Conservation (phyloP, 1,140 invertebrate genomes). For the Theocolax elegans region DNA sequence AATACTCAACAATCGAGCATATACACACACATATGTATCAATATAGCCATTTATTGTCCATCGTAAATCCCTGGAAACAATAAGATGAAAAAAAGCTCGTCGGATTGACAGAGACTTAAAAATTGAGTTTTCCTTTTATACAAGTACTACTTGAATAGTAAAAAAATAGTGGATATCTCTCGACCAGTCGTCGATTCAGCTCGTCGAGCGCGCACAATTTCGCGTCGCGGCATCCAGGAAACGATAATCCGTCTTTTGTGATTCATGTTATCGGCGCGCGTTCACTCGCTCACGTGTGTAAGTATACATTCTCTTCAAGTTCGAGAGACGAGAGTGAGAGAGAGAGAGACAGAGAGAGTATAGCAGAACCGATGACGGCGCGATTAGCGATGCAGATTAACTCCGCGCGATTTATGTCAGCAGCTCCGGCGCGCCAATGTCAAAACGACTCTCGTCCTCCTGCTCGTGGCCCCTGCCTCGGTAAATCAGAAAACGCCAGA, state of each 20-base stretch:
- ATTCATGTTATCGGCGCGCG: not conserved
- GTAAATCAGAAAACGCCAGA: slow-evolving; percentile 18
- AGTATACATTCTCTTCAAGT: not conserved
- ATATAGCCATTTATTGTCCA: no score
- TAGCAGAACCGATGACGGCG: slow-evolving; percentile 8
- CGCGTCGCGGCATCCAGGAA: not conserved
- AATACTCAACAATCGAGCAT: no score
- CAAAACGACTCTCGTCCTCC: slow-evolving; percentile 31
- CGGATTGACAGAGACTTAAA: no score
- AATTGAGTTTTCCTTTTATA: no score
- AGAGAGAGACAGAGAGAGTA: not conserved
- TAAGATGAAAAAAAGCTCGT: no score
- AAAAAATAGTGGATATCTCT: no score
- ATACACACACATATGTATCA: no score
- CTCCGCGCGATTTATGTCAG: slow-evolving; percentile 21
- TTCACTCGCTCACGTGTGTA: not conserved
- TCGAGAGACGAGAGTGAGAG: not conserved
- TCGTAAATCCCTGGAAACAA: no score
- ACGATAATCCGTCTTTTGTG: slow-evolving; percentile 24
- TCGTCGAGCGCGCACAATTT: no score
- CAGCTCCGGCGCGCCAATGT: slow-evolving; percentile 9
- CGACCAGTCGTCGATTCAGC: no score
- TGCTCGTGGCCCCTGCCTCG: not conserved
- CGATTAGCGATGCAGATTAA: slow-evolving; percentile 31
- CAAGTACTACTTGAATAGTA: no score